Evolutionary conservation across 1,140 invertebrate species (phyloP).

Genomic region (Anastrepha ludens): DNA sequence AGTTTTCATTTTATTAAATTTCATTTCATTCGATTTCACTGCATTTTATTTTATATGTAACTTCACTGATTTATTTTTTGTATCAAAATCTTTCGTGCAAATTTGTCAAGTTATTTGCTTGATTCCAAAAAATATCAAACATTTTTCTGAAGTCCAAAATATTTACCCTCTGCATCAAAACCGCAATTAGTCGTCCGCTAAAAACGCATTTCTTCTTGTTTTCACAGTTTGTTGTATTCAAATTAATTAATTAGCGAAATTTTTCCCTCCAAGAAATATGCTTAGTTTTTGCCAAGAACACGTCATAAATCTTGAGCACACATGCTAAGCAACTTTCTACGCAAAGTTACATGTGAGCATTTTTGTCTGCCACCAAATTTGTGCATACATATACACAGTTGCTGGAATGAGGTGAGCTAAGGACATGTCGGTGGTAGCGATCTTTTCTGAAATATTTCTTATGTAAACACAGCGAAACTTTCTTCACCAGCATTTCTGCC

Average conservation of each 20-base stretch:
- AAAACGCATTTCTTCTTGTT: not conserved
- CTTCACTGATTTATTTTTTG: too few relatives aligned
- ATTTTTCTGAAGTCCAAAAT: too few relatives aligned
- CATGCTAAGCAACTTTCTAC: not conserved
- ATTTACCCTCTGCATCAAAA: not conserved
- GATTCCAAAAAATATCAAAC: too few relatives aligned
- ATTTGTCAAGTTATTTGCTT: too few relatives aligned
- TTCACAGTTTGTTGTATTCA: not conserved
- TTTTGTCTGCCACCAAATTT: not conserved
- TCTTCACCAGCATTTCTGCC: not conserved
- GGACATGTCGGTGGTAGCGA: not conserved
- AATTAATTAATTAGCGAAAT: conserved; percentile 46
- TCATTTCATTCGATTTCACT: too few relatives aligned
- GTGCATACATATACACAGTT: not conserved
- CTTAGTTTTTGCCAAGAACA: not conserved
- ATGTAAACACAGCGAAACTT: conserved; percentile 5
- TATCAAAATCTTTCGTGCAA: too few relatives aligned
- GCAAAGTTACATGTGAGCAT: not conserved
- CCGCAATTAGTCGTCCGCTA: conserved; percentile 10
- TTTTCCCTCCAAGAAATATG: not conserved
- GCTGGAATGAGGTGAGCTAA: too few relatives aligned
- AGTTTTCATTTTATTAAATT: too few relatives aligned
- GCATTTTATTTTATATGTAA: too few relatives aligned
- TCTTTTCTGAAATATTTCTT: conserved; percentile 4
- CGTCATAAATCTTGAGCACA: not conserved